phyloP scores from a whole-genome alignment of 2,113 vertebrate species.

The Rhabdornis inornatus region DNA sequence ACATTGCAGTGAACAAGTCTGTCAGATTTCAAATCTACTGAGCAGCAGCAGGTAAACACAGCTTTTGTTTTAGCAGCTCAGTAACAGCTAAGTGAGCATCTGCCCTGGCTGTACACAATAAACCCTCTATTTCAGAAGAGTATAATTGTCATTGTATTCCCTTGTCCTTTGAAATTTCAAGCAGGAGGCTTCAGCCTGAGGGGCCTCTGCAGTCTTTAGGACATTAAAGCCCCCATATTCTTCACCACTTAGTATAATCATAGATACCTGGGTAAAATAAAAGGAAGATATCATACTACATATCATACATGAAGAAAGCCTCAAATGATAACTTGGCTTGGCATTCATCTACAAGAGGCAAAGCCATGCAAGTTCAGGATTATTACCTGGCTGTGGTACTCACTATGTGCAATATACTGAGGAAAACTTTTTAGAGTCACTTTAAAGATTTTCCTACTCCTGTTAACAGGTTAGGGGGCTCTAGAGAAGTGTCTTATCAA shows the following conservation, averaged over 20 bases:
- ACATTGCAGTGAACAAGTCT: neutral
- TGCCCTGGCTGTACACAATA: conserved; percentile 53
- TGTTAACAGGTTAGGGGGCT: neutral
- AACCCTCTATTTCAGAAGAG: conserved; percentile 43
- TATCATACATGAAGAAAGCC: neutral
- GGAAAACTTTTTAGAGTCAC: neutral
- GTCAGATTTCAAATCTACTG: conserved; percentile 7
- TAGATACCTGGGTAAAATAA: neutral
- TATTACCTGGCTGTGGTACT: neutral
- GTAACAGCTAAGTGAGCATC: conserved; percentile 48
- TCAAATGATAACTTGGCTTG: neutral
- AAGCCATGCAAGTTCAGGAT: neutral
- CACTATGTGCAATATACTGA: neutral
- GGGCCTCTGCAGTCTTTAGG: conserved; percentile 33
- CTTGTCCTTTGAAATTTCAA: conserved; percentile 47
- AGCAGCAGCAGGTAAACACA: conserved; percentile 54
- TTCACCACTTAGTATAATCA: neutral
- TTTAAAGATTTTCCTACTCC: neutral
- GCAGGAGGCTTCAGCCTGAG: conserved; percentile 1
- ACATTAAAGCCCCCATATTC: conserved; percentile 28
- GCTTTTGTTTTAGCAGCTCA: conserved; percentile 66
- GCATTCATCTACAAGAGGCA: neutral
- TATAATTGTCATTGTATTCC: conserved; percentile 46
- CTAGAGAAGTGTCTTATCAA: neutral
- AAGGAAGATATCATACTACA: neutral